A percentile compares a stretch with the other conserved stretches of the same genome.
Evolutionary conservation across 1,140 invertebrate species (phyloP).

Genomic region (Nasonia longicornis): DNA sequence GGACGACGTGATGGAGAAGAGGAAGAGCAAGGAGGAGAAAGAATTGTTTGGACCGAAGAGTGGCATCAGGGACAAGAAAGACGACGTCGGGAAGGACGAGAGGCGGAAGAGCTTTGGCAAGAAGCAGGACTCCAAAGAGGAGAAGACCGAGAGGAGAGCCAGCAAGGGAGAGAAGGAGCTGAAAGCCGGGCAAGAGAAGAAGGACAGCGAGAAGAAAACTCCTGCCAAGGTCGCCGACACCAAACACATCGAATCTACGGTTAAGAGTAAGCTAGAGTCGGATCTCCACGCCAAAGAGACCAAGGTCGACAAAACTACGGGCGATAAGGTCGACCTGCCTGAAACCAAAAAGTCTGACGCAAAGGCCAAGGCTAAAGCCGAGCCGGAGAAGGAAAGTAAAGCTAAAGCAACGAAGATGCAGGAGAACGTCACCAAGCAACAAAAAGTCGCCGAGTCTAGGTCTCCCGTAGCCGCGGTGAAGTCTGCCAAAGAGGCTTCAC

Average conservation of each 20-base stretch:
- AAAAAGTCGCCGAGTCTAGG: slow-evolving; percentile 15
- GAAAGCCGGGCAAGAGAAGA: slow-evolving; percentile 22
- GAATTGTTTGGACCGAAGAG: background rate
- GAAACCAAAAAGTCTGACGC: slow-evolving; percentile 24
- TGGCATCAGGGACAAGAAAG: slow-evolving; percentile 11
- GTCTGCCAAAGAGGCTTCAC: slow-evolving; percentile 10
- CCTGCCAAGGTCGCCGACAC: background rate
- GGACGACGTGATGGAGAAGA: slow-evolving; percentile 32
- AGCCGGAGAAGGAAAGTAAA: slow-evolving; percentile 44
- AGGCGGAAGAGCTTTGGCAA: slow-evolving; percentile 11
- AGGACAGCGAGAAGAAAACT: slow-evolving; percentile 17
- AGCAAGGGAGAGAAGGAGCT: slow-evolving; percentile 29
- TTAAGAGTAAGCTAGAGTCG: slow-evolving; percentile 18
- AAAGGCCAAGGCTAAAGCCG: slow-evolving; percentile 37
- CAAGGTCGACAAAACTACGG: background rate
- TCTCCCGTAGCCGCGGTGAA: background rate
- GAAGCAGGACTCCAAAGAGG: slow-evolving; percentile 36
- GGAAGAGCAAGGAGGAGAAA: slow-evolving; percentile 3
- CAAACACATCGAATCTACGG: background rate
- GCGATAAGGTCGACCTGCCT: slow-evolving; percentile 9
- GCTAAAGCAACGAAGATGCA: slow-evolving; percentile 44
- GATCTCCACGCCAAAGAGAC: slow-evolving; percentile 13
- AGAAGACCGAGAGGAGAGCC: slow-evolving; percentile 35
- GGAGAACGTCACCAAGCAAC: slow-evolving; percentile 37
- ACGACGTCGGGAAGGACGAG: background rate